Conservation (phyloP, 2,113 vertebrate genomes). For the Setophaga coronata region DNA sequence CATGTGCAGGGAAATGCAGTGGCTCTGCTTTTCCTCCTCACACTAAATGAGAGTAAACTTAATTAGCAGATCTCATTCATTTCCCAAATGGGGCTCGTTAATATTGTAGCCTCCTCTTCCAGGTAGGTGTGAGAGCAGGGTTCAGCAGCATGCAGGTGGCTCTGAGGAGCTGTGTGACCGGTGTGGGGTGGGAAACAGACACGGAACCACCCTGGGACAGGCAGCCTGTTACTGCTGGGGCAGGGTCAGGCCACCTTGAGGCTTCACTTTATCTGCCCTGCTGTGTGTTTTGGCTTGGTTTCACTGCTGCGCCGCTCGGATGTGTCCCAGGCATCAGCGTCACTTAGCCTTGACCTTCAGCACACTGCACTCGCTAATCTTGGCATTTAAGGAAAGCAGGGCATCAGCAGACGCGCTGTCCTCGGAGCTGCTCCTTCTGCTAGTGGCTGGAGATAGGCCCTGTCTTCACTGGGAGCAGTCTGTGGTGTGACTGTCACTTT, state of each 20-base stretch:
- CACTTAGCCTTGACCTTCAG: constrained; percentile 31
- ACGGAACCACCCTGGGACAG: rapidly evolving
- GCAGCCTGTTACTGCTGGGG: not conserved
- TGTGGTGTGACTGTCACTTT: not conserved
- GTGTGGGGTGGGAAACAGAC: not conserved
- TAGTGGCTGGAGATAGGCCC: not conserved
- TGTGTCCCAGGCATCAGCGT: constrained; percentile 10
- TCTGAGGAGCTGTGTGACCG: rapidly evolving
- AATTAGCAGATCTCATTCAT: not conserved
- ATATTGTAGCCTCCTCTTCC: not conserved
- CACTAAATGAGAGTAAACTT: not conserved
- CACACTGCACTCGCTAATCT: not conserved
- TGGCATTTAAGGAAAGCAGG: not conserved
- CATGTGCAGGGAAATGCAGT: not conserved
- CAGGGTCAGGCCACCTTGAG: not conserved
- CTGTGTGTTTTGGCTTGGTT: not conserved
- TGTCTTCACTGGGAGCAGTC: not conserved
- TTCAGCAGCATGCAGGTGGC: not conserved
- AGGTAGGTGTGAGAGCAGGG: not conserved
- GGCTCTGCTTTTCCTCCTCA: constrained; percentile 15
- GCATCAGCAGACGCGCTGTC: not conserved
- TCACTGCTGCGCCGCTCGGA: not conserved
- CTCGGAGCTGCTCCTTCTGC: not conserved
- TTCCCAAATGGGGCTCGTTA: not conserved
- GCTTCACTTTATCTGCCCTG: not conserved